Conservation (phyloP, 2,797 vertebrate species). For the Ambastaia sidthimunki region DNA sequence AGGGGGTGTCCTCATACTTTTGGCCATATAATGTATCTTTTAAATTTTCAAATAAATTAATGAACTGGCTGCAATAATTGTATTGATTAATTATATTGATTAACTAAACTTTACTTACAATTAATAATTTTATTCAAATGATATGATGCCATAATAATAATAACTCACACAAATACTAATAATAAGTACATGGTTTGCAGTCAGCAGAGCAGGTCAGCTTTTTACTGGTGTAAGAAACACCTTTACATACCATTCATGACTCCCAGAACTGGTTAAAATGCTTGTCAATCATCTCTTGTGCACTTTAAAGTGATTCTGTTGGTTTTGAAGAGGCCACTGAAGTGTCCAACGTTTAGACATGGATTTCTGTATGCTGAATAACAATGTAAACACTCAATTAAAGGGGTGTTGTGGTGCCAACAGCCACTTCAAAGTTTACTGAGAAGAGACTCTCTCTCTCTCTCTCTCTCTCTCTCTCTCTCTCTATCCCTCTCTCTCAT, state of each 20-base stretch:
- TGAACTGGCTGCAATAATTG: too few relatives aligned
- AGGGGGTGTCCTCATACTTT: too few relatives aligned
- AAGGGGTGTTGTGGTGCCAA: slow-evolving; percentile 5
- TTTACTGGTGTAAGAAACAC: background rate
- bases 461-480: slow-evolving; percentile 7
- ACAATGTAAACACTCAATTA: slow-evolving; percentile 21
- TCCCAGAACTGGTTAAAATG: background rate
- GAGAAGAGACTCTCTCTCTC: slow-evolving; percentile 6
- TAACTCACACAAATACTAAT: too few relatives aligned
- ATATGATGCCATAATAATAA: too few relatives aligned
- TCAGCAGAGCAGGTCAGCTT: too few relatives aligned
- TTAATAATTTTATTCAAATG: too few relatives aligned
- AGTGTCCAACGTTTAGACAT: background rate
- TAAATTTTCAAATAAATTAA: too few relatives aligned
- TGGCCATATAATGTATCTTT: too few relatives aligned
- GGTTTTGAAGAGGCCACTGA: background rate
- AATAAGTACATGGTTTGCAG: too few relatives aligned
- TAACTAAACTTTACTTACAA: too few relatives aligned
- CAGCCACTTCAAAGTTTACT: slow-evolving; percentile 14
- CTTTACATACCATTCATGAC: background rate
- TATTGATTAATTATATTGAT: too few relatives aligned
- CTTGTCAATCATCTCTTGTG: background rate
- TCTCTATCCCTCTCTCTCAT: slow-evolving; percentile 17
- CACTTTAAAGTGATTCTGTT: background rate
- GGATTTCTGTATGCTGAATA: slow-evolving; percentile 2